phyloP scores from a whole-genome alignment of 2,888 invertebrate species.

The Chalcosyrphus nemorum region DNA sequence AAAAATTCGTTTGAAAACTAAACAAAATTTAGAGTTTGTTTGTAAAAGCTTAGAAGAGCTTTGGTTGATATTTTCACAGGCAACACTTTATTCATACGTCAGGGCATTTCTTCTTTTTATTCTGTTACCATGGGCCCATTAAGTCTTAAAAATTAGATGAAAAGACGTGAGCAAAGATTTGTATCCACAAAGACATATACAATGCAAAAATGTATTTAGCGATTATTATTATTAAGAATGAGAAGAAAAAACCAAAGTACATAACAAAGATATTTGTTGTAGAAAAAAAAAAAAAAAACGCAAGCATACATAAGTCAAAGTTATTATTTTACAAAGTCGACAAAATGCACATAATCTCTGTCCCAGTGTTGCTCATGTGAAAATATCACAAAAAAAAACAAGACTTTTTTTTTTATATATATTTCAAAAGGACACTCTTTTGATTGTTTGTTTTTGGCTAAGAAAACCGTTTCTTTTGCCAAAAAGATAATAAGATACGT shows the following conservation, averaged over 20 bases:
- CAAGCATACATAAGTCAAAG: conserved; percentile 39
- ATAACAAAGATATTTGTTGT: conserved; percentile 35
- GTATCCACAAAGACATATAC: conserved; percentile 40
- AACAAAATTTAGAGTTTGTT: conserved; percentile 78
- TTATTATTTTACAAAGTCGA: conserved; percentile 13
- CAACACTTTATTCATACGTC: conserved; percentile 76
- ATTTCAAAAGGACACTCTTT: conserved; percentile 13
- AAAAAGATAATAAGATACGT: conserved; percentile 29
- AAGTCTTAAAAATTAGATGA: conserved; percentile 35
- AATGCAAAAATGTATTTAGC: conserved; percentile 60
- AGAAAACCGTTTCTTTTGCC: conserved; percentile 66
- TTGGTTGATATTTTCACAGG: conserved; percentile 80
- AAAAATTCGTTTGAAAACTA: conserved; percentile 38
- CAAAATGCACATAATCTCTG: conserved; percentile 8
- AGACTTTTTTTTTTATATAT: conserved; percentile 1
- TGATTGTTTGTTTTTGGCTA: conserved; percentile 27
- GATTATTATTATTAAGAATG: conserved; percentile 18
- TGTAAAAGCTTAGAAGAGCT: conserved; percentile 83
- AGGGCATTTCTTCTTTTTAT: conserved; percentile 29
- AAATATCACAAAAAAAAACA: conserved; percentile 63
- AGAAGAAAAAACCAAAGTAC: conserved; percentile 23
- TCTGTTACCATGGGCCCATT: conserved; percentile 1
- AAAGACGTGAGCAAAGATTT: conserved; percentile 34
- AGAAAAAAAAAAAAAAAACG: conserved; percentile 32
- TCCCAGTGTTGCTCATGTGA: conserved; percentile 68